Evolutionary conservation across 2,888 invertebrate species (phyloP), one percentile per base, ranked within the genome.

Genomic region (Leptopterna dolabrata): DNA sequence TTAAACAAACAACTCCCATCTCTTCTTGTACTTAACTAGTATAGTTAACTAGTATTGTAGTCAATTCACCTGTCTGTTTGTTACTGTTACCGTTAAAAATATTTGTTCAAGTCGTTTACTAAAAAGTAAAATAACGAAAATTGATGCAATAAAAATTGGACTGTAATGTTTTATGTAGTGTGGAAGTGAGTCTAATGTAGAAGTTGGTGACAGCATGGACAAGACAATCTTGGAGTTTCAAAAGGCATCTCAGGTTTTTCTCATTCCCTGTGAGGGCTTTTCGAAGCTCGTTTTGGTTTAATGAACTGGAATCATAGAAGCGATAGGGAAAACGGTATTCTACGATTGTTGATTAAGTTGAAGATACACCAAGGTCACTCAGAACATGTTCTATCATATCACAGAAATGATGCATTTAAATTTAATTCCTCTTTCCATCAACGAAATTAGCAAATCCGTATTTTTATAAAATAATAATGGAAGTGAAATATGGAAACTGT

Each of bases 381-480:
- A 13, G 36, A 73, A 73, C 30, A 73, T 30, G 71, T 29, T 71
- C 41, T 78, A 36, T 63, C 81, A 81, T 81, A 81, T 81, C 81
- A 63, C 47, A n/a, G 30, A 55, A 45, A 45, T 63, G 81, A 81
- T 81, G 81, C 81, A 81, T 81, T 81, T 81, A 81, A 55, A 55
- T 81, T 30, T 14, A 51, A 51, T 55, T 81, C 45, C 51, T 55
- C 81, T 55, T 47, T 81, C 51, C 55, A 63, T 47, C 30, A 14
- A 36, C 30, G 27, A 55, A 55, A 55, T 55, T 81, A n/a, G n/a
- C n/a, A 51, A 81, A 81, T 14, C 41, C 36, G 55, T 81, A 81
- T 81, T 81, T 81, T 81, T 81, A 30, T 81, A 81, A n/a, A 29
- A 45, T 24, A 16, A 41, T 36, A 45, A 43, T 45, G 29, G 76